These are phyloP conservation scores for Lasiurus cinereus DNA, from an alignment of 2,113 vertebrate genomes.

Conservation along the genomic window DNA sequence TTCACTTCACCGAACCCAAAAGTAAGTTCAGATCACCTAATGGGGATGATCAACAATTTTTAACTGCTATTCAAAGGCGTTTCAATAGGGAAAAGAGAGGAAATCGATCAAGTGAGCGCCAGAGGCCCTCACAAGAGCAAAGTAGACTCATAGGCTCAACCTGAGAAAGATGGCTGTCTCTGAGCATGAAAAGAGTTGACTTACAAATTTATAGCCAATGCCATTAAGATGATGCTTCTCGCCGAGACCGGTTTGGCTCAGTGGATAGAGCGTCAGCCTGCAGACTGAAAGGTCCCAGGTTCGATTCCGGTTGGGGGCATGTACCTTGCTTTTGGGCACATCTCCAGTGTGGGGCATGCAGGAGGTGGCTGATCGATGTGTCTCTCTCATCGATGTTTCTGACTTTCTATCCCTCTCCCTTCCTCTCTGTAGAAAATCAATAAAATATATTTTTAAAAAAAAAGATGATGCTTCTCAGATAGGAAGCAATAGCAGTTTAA, in stretches of 20 bases:
- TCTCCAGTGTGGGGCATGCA: too few relatives aligned
- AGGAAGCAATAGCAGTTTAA: background rate
- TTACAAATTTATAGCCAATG: background rate
- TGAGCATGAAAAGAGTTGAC: background rate
- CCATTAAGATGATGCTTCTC: background rate
- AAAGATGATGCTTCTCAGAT: background rate
- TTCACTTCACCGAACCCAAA: slow-evolving; percentile 47
- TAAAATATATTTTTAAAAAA: too few relatives aligned
- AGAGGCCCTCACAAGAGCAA: background rate
- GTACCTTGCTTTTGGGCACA: too few relatives aligned
- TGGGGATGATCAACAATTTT: background rate
- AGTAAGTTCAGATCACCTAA: slow-evolving; percentile 38
- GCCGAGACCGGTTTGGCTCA: too few relatives aligned
- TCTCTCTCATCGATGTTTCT: too few relatives aligned
- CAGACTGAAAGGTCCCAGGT: too few relatives aligned
- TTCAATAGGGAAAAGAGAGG: background rate
- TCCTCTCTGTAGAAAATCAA: too few relatives aligned
- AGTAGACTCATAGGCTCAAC: background rate
- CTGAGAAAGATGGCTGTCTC: background rate
- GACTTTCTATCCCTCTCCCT: too few relatives aligned
- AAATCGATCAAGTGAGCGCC: background rate
- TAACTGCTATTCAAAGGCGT: background rate
- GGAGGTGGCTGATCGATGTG: too few relatives aligned
- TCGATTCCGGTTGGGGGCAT: too few relatives aligned
- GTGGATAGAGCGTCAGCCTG: too few relatives aligned